Evolutionary conservation across 2,113 vertebrate genomes (phyloP), one percentile per base, ranked within the genome.

Genomic region (Upupa epops): DNA sequence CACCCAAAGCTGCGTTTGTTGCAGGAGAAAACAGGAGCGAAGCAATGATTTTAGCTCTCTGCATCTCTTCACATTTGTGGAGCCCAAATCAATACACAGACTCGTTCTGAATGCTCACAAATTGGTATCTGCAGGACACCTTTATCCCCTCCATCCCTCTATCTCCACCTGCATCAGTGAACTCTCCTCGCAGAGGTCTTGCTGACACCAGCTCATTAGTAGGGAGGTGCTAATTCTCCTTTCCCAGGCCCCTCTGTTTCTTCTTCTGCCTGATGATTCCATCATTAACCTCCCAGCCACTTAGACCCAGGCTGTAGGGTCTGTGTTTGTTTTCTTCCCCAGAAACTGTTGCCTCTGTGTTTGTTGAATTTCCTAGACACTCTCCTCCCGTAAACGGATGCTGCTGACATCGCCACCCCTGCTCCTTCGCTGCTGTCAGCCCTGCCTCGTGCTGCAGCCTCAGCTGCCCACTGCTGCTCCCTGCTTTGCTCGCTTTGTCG

Each of bases 51-150:
- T 93, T 95, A 87, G n/a, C 86, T 95, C 65, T 76, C 78, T 89
- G 34, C 91, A 84, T 83, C 90, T 92, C 81, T 80, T 93, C 86
- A 73, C 25, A 63, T 86, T 92, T 92, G 74, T 96, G 79, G 76
- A 97, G 71, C 59, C 93, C 74, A 89, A 90, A 96, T 97, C 96
- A 96, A 97, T 96, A 95, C 86, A 91, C 0, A 1, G 87, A 85
- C 42, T 91, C 78, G 70, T 82, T 85, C 66, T 85, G 87, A 94
- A 93, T 36, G 79, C 86, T 96, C 93, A 96, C 94, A 95, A 95
- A 95, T 93, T 96, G 93, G 70, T 93, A 88, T 79, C 93, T 95
- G 96, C 94, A 96, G 96, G 95, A 96, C 83, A 89, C 79, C 42
- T 90, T 73, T 90, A 58, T 94, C 92, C 69, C 46, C 71, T 71